These are phyloP conservation scores for Pelodytes ibericus DNA, from an alignment of 2,797 vertebrate species.

Conservation along the genomic window DNA sequence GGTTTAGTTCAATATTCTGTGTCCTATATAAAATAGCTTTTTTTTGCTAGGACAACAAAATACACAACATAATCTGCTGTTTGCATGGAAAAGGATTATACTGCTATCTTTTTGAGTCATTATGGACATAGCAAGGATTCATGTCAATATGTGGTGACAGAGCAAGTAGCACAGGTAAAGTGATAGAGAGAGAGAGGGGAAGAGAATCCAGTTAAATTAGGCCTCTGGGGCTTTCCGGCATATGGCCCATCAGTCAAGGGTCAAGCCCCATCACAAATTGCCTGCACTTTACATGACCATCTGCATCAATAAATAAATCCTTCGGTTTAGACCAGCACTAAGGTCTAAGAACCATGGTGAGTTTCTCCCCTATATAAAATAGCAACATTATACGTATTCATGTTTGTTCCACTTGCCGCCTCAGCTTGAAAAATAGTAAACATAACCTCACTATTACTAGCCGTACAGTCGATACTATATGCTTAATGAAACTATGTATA, in stretches of 20 bases:
- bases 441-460: background rate
- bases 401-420: no score
- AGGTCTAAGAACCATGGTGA: constrained; percentile 61
- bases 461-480: no score
- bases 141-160: constrained; percentile 78
- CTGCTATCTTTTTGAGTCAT: constrained; percentile 78
- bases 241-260: constrained; percentile 86
- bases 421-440: background rate
- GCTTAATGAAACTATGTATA: no score
- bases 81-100: constrained; percentile 74
- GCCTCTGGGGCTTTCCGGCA: constrained; percentile 75
- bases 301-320: constrained; percentile 82
- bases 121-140: constrained; percentile 78
- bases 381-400: no score
- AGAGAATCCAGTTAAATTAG: constrained; percentile 74
- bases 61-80: background rate
- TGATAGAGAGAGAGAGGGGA: constrained; percentile 69
- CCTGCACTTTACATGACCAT: constrained; percentile 87
- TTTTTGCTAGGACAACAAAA: no score
- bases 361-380: background rate
- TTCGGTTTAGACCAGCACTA: constrained; percentile 65
- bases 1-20: no score
- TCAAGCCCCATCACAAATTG: constrained; percentile 86
- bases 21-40: no score
- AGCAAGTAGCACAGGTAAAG: constrained; percentile 72